Conservation (phyloP, 92 coral and sea anemone genomes). For the Zoanthus gigantus region DNA sequence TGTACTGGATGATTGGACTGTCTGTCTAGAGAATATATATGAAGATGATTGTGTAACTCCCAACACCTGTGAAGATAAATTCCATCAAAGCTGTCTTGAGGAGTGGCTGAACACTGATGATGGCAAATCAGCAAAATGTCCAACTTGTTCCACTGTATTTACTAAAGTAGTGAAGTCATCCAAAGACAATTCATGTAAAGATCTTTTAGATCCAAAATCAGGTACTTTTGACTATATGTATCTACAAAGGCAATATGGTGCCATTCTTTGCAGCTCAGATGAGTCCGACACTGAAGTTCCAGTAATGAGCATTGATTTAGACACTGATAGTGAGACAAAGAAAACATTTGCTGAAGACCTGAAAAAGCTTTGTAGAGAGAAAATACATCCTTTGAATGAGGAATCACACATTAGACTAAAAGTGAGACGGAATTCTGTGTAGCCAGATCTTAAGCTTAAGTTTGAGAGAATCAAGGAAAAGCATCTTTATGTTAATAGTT, state of each 20-base stretch:
- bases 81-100: conserved; percentile 36
- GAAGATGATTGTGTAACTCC: conserved; percentile 50
- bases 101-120: conserved; percentile 38
- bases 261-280: conserved; percentile 46
- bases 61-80: conserved; percentile 36
- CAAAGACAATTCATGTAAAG: conserved; percentile 16
- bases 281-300: conserved; percentile 46
- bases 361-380: conserved; percentile 36
- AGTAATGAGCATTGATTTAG: not conserved
- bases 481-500: conserved; percentile 36
- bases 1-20: not conserved
- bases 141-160: conserved; percentile 40
- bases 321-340: conserved; percentile 41
- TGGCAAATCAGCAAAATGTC: conserved; percentile 39
- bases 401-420: conserved; percentile 52
- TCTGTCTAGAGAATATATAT: conserved; percentile 46
- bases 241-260: conserved; percentile 52
- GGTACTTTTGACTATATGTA: conserved; percentile 49
- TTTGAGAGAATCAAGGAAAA: conserved; percentile 55
- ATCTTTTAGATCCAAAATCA: conserved; percentile 1
- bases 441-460: conserved; percentile 64
- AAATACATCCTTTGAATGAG: conserved; percentile 43
- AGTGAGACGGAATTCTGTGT: conserved; percentile 59
- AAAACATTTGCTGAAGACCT: conserved; percentile 42
- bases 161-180: conserved; percentile 28